Base-by-base conservation (phyloP, 1,140 invertebrate species). In the Heliothis virescens region DNA sequence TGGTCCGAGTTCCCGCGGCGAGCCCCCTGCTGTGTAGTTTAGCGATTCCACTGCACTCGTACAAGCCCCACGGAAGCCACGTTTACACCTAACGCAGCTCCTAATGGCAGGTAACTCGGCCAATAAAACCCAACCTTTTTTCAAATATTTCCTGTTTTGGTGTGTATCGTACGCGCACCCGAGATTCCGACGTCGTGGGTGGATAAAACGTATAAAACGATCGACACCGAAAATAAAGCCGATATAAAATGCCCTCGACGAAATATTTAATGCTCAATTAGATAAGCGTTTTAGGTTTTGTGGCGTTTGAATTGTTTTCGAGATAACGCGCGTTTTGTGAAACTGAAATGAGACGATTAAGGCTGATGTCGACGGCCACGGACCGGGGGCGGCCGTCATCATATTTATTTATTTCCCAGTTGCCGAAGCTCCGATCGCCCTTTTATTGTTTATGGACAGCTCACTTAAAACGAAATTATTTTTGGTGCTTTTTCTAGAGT, bases 241-340 rank as follows among this genome's bases (percentile, higher is more conserved):
- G 87, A 92, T 90, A 94, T 93, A 92, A 93, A 93, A 92, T 91
- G 88, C 87, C 87, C 86, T 90, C 92, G 92, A 92, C 87, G 93
- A 94, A 92, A 92, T 94, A 92, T 92, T 93, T 94, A 93, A 93
- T 93, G 89, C 92, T 94, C 91, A 94, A 93, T 94, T 94, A 94
- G 92, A 92, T 94, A 94, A 92, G 89, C 89, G 89, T 92, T 94
- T 93, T 92, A 85, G 90, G 90, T 93, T 92, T 89, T 91, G 85
- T 90, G 89, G 84, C 86, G 87, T 89, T 92, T 88, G 87, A 91
- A 93, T 91, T 92, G 90, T 93, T 91, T 90, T 91, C 79, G 85
- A 92, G 89, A 91, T 90, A 88, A 86, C 85, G 82, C 80, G 77
- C 87, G 87, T 89, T 89, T 90, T 87, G 89, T 89, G 87, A 91